Evolutionary conservation across 2,888 invertebrate genomes (phyloP), one percentile per base, ranked within the genome.

Genomic region (Papilio demoleus): DNA sequence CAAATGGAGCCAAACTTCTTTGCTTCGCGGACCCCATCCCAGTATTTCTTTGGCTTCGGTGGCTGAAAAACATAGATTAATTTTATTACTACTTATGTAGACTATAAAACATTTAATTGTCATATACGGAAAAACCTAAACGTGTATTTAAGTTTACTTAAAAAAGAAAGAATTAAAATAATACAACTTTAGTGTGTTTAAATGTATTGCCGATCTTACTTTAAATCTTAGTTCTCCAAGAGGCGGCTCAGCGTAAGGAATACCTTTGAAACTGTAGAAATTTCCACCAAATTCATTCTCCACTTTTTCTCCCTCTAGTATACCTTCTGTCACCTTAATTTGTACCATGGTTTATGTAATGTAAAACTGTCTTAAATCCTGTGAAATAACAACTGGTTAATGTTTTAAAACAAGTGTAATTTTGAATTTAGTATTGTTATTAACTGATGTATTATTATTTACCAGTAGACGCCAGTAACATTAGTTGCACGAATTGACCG

Each of bases 1-100:
- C 71, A 69, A 17, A 63, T 50, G 1, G 74, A 27, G 9, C 82
- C 83, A 66, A 78, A 79, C 50, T 78, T 64, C 22, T 77, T 79
- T 0, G 85, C 84, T 47, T 76, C 76, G 14, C 80, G 77, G 1
- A 85, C 76, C 17, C 85, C 85, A 36, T 72, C 40, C 85, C 85
- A 86, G 34, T 79, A 75, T 50, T 73, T 68, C 27, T 78, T 74
- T 11, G 81, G 81, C 71, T 74, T 75, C 4, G 84, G 79, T 42
- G 81, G 79, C 84, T 85, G 71, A n/a, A 79, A 77, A 42, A 38
- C 22, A 17, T 27, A 45, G 8, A 40, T 11, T 14, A 40, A 27
- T 53, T 24, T n/a, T 36, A 17, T 42, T 59, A 36, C 14, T 22
- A 38, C 22, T 14, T 60, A 19, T 19, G 22, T 24, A 11, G 24